Percentiles rank a stretch among this genome's conserved stretches.
Evolutionary conservation across 2,113 vertebrate genomes (phyloP).

Genomic region (Passer montanus): DNA sequence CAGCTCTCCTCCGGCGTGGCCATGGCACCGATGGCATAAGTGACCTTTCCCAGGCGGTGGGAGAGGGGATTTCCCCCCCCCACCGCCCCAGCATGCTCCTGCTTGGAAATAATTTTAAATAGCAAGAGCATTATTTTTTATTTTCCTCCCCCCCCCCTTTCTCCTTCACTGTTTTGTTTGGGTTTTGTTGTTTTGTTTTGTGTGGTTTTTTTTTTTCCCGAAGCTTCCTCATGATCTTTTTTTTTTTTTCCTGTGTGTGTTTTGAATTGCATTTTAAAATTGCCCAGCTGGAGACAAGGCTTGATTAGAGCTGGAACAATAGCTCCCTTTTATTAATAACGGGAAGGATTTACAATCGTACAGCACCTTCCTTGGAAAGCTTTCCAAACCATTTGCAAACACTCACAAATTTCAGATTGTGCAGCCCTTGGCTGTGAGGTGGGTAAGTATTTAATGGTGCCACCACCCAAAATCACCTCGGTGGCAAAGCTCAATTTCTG

Average conservation of each 20-base stretch:
- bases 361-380: constrained; percentile 57
- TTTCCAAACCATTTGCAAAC: constrained; percentile 53
- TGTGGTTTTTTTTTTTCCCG: neutral
- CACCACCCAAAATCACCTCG: neutral
- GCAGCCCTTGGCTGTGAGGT: constrained; percentile 36
- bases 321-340: constrained; percentile 54
- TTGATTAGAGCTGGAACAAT: constrained; percentile 50
- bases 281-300: constrained; percentile 52
- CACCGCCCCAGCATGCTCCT: neutral
- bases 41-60: constrained; percentile 47
- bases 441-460: constrained; percentile 46
- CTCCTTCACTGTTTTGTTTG: neutral
- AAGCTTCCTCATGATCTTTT: neutral
- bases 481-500: neutral
- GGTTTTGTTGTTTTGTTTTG: neutral
- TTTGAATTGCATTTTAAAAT: constrained; percentile 29
- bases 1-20: neutral
- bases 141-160: neutral
- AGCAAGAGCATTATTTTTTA: neutral
- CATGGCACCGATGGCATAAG: neutral
- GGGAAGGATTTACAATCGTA: constrained; percentile 40
- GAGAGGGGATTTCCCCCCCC: neutral
- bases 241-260: neutral
- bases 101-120: neutral
- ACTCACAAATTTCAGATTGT: constrained; percentile 27